phyloP scores from a whole-genome alignment of 2,113 vertebrate genomes.

The Muntiacus reevesi region DNA sequence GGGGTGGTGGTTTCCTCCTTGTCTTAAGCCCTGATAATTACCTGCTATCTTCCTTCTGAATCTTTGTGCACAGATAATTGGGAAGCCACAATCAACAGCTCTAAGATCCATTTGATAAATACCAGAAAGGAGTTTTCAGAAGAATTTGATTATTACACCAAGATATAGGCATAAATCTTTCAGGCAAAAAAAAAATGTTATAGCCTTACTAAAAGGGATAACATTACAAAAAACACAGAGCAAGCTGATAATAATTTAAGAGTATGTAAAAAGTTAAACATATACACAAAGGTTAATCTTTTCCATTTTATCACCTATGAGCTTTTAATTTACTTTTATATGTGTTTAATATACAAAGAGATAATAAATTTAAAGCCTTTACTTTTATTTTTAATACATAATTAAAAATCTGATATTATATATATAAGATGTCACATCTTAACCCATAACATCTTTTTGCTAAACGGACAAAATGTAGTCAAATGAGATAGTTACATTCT shows the following conservation, averaged over 20 bases:
- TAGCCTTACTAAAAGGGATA: background rate
- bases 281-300: background rate
- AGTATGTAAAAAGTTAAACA: background rate
- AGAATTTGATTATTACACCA: background rate
- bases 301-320: background rate
- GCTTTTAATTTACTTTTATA: background rate
- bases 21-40: background rate
- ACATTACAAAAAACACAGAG: background rate
- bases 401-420: background rate
- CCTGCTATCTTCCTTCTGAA: background rate
- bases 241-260: background rate
- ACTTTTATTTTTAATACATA: background rate
- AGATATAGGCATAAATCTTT: background rate
- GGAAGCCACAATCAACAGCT: background rate
- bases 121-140: background rate
- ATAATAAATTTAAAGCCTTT: background rate
- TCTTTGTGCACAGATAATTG: background rate
- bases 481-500: background rate
- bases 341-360: background rate
- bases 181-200: background rate
- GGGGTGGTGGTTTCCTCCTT: background rate
- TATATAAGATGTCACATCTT: background rate
- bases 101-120: background rate
- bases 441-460: background rate
- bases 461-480: background rate